These are phyloP conservation scores for Lepus timidus DNA, from an alignment of 2,113 vertebrate species.

Conservation along the genomic window DNA sequence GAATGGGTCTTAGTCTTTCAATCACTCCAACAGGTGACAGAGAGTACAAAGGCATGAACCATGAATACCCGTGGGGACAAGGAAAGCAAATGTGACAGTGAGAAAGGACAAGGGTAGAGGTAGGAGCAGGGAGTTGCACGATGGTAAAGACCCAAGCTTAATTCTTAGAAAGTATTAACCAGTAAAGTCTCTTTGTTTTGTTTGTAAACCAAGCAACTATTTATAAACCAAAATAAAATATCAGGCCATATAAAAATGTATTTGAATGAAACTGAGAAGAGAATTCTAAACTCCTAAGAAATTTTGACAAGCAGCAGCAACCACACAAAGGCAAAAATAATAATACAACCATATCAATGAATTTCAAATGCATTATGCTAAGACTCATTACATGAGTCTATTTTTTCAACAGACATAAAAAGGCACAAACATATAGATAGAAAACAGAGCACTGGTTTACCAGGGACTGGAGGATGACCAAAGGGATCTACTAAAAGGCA, in stretches of 20 bases:
- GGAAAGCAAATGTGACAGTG: background rate
- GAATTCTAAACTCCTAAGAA: slow-evolving; percentile 10
- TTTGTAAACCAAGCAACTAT: background rate
- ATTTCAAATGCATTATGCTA: background rate
- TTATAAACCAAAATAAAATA: slow-evolving; percentile 46
- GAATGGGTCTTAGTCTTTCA: background rate
- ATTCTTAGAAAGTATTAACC: slow-evolving; percentile 14
- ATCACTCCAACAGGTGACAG: background rate
- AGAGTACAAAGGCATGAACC: background rate
- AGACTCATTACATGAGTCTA: background rate
- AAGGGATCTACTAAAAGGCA: background rate
- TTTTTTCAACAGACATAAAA: background rate
- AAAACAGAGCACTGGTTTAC: background rate
- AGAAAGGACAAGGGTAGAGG: background rate
- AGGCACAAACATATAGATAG: background rate
- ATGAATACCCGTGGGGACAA: background rate
- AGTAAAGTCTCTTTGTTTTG: background rate
- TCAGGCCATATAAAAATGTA: slow-evolving; percentile 3
- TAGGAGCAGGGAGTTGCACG: background rate
- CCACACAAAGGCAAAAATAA: background rate
- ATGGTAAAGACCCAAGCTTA: background rate
- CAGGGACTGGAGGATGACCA: background rate
- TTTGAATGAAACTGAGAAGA: slow-evolving; percentile 4
- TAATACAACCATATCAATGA: background rate
- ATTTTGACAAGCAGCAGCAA: background rate